Evolutionary conservation across 2,113 vertebrate genomes (phyloP).

Genomic region (Castor canadensis): DNA sequence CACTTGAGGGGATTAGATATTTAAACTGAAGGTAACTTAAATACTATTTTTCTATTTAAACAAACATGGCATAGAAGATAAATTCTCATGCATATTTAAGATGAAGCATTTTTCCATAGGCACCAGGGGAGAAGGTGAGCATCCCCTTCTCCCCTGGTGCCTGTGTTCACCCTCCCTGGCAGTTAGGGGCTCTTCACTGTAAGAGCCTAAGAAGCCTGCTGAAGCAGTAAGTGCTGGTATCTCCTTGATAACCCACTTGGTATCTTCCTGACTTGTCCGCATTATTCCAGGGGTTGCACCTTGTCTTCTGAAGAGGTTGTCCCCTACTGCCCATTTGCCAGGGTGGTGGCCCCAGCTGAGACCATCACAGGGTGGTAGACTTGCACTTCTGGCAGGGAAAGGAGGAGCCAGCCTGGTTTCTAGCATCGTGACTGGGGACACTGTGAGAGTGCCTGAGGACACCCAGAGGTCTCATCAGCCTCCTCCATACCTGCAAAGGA

Average conservation of each 20-base stretch:
- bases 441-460: neutral
- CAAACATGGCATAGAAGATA: neutral
- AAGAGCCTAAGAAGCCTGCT: neutral
- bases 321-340: neutral
- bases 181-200: neutral
- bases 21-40: neutral
- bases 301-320: neutral
- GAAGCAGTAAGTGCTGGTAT: neutral
- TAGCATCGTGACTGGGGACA: neutral
- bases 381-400: neutral
- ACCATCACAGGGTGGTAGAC: neutral
- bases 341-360: neutral
- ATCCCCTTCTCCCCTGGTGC: neutral
- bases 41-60: neutral
- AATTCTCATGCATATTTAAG: neutral
- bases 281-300: neutral
- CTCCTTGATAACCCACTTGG: neutral
- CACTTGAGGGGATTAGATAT: neutral
- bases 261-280: neutral
- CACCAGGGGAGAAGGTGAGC: neutral
- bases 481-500: neutral
- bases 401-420: neutral
- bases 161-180: neutral
- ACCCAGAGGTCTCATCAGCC: neutral
- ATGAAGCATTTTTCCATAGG: neutral